Evolutionary conservation across 2,113 vertebrate species (phyloP).

Genomic region (Stercorarius parasiticus): DNA sequence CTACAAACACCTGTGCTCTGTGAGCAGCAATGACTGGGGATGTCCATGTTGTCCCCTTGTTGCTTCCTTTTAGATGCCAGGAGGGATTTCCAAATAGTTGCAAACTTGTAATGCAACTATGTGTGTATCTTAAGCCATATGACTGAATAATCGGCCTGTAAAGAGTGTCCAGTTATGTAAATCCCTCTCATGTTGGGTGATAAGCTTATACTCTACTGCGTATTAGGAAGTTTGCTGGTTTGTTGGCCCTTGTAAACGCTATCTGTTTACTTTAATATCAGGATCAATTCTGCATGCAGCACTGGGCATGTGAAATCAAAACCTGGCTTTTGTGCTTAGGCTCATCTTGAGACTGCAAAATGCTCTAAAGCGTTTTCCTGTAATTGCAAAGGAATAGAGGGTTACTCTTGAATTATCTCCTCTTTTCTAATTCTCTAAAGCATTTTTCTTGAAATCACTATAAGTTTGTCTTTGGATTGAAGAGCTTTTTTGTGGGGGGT

Average conservation of each 20-base stretch:
- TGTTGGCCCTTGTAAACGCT: neutral
- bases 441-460: neutral
- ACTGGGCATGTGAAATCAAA: neutral
- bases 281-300: neutral
- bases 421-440: neutral
- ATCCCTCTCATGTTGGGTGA: neutral
- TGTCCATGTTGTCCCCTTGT: neutral
- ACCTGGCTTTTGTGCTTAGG: neutral
- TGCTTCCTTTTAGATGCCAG: neutral
- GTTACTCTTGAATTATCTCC: neutral
- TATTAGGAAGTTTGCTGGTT: neutral
- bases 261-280: neutral
- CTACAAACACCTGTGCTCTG: neutral
- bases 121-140: neutral
- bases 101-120: neutral
- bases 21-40: neutral
- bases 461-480: neutral
- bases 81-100: neutral
- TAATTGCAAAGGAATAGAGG: neutral
- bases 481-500: neutral
- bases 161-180: neutral
- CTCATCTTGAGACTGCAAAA: neutral
- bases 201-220: neutral
- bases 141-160: neutral
- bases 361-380: neutral